Evolutionary conservation across 2,797 vertebrate species (phyloP).

Genomic region (Tympanoctomys barrerae): DNA sequence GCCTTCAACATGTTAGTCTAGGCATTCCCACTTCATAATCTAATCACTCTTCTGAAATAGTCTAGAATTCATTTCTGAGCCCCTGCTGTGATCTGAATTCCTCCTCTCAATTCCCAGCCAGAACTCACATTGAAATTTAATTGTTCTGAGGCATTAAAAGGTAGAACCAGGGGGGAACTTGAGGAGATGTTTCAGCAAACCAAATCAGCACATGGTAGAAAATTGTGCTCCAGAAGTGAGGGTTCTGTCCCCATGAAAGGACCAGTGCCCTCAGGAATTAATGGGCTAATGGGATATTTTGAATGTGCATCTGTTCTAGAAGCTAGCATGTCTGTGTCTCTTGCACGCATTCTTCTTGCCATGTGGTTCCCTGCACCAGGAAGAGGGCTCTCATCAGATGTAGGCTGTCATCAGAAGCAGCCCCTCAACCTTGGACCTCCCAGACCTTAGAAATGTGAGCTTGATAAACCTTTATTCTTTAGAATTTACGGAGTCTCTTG

Average conservation of each 20-base stretch:
- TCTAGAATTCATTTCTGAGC: neutral
- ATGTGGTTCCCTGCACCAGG: neutral
- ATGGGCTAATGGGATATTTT: neutral
- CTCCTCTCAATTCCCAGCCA: accelerated
- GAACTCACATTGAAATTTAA: neutral
- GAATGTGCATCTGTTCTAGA: neutral
- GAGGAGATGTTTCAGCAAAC: neutral
- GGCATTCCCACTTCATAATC: neutral
- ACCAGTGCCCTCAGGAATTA: neutral
- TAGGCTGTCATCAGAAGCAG: neutral
- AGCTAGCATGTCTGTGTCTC: neutral
- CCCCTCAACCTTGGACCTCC: neutral
- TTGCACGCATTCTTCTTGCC: neutral
- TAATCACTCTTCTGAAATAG: neutral
- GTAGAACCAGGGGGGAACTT: neutral
- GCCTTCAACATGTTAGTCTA: neutral
- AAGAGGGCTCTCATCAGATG: neutral
- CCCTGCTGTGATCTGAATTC: neutral
- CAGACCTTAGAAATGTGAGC: neutral
- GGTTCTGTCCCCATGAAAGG: neutral
- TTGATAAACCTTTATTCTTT: neutral
- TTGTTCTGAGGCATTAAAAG: neutral
- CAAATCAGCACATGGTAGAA: neutral
- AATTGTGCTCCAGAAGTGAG: neutral
- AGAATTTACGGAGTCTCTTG: neutral